Evolutionary conservation across 2,797 vertebrate genomes (phyloP).

Genomic region (Aeoliscus strigatus): DNA sequence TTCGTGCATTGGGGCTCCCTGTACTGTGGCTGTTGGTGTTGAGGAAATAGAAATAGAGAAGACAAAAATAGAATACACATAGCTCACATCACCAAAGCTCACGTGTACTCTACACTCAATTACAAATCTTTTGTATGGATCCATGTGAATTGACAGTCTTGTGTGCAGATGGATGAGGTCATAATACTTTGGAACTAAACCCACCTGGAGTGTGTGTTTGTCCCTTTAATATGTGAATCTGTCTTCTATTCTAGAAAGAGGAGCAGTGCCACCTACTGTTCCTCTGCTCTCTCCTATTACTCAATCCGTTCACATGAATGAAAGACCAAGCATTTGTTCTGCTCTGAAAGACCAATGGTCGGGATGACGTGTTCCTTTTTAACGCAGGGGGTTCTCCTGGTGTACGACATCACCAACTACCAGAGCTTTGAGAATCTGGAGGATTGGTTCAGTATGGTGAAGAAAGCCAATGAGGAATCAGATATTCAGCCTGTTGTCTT

Average conservation of each 20-base stretch:
- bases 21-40: constrained; percentile 30
- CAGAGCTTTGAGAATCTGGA: constrained; percentile 99
- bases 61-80: constrained; percentile 29
- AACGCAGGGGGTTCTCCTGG: constrained; percentile 88
- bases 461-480: constrained; percentile 92
- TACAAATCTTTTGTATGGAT: constrained; percentile 4
- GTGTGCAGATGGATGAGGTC: neutral
- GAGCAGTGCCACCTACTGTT: constrained; percentile 75
- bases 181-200: constrained; percentile 4
- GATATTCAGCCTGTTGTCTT: constrained; percentile 86
- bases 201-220: constrained; percentile 13
- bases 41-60: constrained; percentile 29
- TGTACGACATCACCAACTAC: constrained; percentile 96
- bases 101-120: constrained; percentile 13
- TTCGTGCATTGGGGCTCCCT: constrained; percentile 21
- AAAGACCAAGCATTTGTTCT: neutral
- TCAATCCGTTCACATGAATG: constrained; percentile 12
- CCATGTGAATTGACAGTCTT: neutral
- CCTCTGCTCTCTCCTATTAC: constrained; percentile 24
- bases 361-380: constrained; percentile 29
- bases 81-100: constrained; percentile 24
- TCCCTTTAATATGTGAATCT: constrained; percentile 8
- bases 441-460: constrained; percentile 92
- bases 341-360: neutral
- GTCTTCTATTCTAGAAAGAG: constrained; percentile 45